These are phyloP conservation scores for Leuciscus waleckii DNA, from an alignment of 2,797 vertebrate species.

Conservation along the genomic window DNA sequence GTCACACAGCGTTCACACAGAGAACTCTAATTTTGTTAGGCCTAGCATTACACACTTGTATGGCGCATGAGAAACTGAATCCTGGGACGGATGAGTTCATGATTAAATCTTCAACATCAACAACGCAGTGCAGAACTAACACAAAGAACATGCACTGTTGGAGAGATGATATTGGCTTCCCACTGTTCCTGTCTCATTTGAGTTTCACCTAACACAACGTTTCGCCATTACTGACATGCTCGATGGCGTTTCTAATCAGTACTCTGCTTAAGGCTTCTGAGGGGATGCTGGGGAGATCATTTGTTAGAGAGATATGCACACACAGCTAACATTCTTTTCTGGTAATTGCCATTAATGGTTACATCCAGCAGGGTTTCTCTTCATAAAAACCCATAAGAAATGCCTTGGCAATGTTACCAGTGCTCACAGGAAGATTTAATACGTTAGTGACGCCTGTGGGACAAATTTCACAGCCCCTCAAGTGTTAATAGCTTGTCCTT, in stretches of 20 bases:
- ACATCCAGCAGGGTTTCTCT: conserved; percentile 37
- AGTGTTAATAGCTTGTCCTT: background rate
- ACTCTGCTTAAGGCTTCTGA: conserved; percentile 40
- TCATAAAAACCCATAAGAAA: conserved; percentile 42
- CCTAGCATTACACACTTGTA: conserved; percentile 43
- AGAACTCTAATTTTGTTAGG: conserved; percentile 45
- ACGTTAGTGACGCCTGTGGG: background rate
- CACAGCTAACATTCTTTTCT: conserved; percentile 32
- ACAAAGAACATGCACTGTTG: conserved; percentile 34
- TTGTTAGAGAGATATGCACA: conserved; percentile 37
- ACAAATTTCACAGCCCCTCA: background rate
- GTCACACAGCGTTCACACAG: conserved; percentile 25
- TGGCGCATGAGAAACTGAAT: conserved; percentile 21
- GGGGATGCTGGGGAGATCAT: conserved; percentile 33
- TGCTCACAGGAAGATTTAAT: conserved; percentile 28
- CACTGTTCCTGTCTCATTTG: conserved; percentile 51
- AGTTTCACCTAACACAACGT: conserved; percentile 47
- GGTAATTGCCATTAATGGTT: conserved; percentile 54
- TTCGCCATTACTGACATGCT: conserved; percentile 40
- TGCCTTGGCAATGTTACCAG: conserved; percentile 4
- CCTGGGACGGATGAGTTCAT: conserved; percentile 23
- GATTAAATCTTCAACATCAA: conserved; percentile 54
- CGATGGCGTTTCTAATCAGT: conserved; percentile 54
- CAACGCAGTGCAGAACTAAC: conserved; percentile 45
- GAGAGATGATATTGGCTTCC: conserved; percentile 52